Base-by-base conservation (phyloP, 2,888 invertebrate species). In the Periphyllus acericola region DNA sequence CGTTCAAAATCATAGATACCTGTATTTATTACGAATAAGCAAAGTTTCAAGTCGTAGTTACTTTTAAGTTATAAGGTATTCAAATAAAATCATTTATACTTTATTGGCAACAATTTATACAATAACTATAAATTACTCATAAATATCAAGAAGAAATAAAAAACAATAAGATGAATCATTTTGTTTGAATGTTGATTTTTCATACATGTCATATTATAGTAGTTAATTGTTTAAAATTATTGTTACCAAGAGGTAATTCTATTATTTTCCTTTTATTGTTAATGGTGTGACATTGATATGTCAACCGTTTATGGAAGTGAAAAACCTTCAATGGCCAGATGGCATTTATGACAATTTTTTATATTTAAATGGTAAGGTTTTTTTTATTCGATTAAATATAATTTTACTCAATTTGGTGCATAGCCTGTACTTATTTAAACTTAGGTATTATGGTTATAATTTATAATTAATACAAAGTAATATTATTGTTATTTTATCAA, bases 261-360 rank as follows among this genome's bases (percentile, higher is more conserved):
- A 40, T 71, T 52, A 83, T 55, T 83, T 75, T 29, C 60, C 60
- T 83, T 60, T 78, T 78, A 85, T 68, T 78, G 78, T 78, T 52
- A 68, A 78, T 2, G 19, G 19, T 17, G 29, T 89, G 78, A 68
- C 72, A 72, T 89, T 89, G 78, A 80, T 78, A 60, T 68, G 75
- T 89, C 78, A 84, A n/a, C 46, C n/a, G 2, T 88, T 71, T 86
- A 60, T 29, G 36, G 83, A 32, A 60, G 83, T 75, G 40, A 36
- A 83, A 60, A 60, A 75, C 83, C 83, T 83, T 83, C 83, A 60
- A 75, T 40, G 11, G 36, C 55, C 74, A 74, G 55, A 60, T 60
- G 60, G 25, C 60, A 60, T 60, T 55, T 36, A 29, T 55, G 55
- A 72, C 21, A 11, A 40, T 6, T 52, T 68, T 81, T 40, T 29